Evolutionary conservation across 2,888 invertebrate species (phyloP).

Genomic region (Lypha dubia): DNA sequence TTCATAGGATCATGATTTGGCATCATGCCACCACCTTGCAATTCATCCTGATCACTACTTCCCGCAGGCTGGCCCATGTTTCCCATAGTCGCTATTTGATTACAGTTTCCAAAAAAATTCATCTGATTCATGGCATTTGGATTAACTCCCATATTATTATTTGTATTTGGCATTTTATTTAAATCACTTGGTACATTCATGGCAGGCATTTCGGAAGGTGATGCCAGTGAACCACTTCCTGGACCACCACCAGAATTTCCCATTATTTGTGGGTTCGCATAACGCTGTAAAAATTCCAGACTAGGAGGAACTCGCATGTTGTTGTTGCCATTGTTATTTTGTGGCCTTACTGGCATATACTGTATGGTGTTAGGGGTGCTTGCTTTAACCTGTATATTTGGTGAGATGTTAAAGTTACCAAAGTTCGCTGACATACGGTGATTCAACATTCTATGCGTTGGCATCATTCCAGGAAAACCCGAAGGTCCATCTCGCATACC

Average conservation of each 20-base stretch:
- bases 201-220: constrained; percentile 46
- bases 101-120: constrained; percentile 82
- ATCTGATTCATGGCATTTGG: constrained; percentile 72
- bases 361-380: constrained; percentile 99
- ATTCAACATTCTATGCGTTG: constrained; percentile 86
- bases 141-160: constrained; percentile 69
- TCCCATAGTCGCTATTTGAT: constrained; percentile 78
- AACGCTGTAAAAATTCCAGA: constrained; percentile 94
- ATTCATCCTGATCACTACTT: constrained; percentile 77
- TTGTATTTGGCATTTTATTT: constrained; percentile 73
- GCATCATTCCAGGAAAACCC: constrained; percentile 81
- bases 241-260: constrained; percentile 72
- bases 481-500: constrained; percentile 82
- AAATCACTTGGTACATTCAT: constrained; percentile 59
- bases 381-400: constrained; percentile 96
- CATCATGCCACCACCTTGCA: constrained; percentile 80
- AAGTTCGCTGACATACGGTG: constrained; percentile 87
- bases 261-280: constrained; percentile 89
- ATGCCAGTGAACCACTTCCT: constrained; percentile 54
- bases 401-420: constrained; percentile 85
- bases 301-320: constrained; percentile 92
- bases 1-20: constrained; percentile 77
- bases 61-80: constrained; percentile 71
- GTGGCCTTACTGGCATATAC: constrained; percentile 97
- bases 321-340: constrained; percentile 84